Base-by-base conservation (phyloP, 2,113 vertebrate genomes). In the Etheostoma spectabile region DNA sequence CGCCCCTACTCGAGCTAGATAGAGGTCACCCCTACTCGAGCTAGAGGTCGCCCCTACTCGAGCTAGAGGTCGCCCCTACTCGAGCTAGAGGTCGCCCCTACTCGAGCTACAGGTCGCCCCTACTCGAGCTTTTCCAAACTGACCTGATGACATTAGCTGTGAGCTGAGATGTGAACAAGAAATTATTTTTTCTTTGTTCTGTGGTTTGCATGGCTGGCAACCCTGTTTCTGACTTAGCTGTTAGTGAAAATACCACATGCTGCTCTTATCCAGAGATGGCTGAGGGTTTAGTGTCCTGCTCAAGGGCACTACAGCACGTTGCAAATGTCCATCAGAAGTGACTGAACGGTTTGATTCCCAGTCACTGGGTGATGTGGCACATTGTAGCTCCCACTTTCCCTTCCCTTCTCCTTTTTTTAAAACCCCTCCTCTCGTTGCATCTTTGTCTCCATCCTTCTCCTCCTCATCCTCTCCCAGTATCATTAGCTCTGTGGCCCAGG, bases 401-500 rank as follows among this genome's bases (percentile, higher is more conserved):
- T 3, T 8, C 56, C 21, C 5, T 15, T 14, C 8, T 46, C 10
- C 16, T 18, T 19, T 46, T 46, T 33, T 60, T 8, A 5, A 68
- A 52, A 57, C 63, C 55, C 21, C 61, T 66, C 46, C 83, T 64
- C 59, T 77, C 80, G 62, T 12, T 51, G 45, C 38, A 74, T 79
- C 55, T 66, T 64, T 52, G 53, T 74, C 80, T 84, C 61, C 88
- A 59, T 80, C 79, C 48, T 59, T 45, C 68, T 80, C 79, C 63
- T 86, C 82, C 57, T 84, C 77, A 21, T 72, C 79, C 70, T 88
- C 85, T 77, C 66, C 76, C 86, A 74, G 83, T 48, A 86, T 78
- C 86, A 73, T 73, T 75, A 88, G 84, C 85, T 84, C 52, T 19
- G 82, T 89, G 83, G 91, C 89, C 89, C 82, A 78, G 83, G 90